Evolutionary conservation across 2,888 invertebrate species (phyloP).

Genomic region (Brachylomia viminalis): DNA sequence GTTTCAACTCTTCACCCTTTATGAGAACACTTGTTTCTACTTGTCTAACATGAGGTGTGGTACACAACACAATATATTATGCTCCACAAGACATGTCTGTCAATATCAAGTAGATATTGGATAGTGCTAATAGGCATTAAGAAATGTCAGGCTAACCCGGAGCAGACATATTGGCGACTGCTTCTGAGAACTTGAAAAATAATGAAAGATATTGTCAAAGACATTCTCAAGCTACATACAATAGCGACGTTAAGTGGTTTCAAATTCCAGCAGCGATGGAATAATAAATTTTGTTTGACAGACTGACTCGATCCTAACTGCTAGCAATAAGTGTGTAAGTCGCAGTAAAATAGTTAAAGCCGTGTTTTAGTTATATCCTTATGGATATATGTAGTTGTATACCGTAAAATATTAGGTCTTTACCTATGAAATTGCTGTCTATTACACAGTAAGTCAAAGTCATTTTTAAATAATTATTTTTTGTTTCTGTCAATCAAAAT

Average conservation of each 20-base stretch:
- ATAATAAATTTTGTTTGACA: not conserved
- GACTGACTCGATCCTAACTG: not conserved
- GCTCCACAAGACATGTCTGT: constrained; percentile 1
- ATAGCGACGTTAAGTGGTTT: not conserved
- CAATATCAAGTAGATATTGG: constrained; percentile 6
- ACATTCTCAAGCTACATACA: not conserved
- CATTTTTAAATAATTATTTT: too few species aligned
- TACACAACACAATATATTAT: not conserved
- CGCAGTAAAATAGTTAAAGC: too few species aligned
- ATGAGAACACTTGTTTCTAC: too few species aligned
- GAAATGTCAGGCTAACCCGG: not conserved
- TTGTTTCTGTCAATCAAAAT: too few species aligned
- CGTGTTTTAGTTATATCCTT: too few species aligned
- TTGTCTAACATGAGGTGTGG: too few species aligned
- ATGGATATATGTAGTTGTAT: too few species aligned
- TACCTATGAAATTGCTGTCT: too few species aligned
- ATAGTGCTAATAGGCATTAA: not conserved
- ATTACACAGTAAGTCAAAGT: too few species aligned
- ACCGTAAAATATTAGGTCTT: too few species aligned
- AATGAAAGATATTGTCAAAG: not conserved
- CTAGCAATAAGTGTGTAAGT: too few species aligned
- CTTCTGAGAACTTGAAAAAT: constrained; percentile 4
- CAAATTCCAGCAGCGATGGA: not conserved
- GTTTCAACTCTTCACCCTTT: too few species aligned
- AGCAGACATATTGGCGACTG: constrained; percentile 1